Conservation (phyloP, 2,113 vertebrate genomes). For the Oryzias javanicus region DNA sequence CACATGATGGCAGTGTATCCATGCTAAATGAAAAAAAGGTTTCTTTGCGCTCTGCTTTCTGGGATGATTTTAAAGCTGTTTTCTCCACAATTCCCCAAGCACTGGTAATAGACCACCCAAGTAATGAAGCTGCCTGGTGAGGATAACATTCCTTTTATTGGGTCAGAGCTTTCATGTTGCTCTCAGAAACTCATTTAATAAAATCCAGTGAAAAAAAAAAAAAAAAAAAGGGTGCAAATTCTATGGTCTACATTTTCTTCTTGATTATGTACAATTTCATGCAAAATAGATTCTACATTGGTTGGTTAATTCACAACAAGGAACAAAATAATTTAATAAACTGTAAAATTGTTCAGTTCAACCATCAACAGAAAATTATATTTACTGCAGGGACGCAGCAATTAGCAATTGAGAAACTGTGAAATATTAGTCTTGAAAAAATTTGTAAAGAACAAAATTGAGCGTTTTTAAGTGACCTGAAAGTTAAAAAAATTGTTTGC, state of each 20-base stretch:
- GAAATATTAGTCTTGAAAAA: too few relatives aligned
- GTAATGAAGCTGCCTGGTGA: slow-evolving; percentile 6
- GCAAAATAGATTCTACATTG: neutral
- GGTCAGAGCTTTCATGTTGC: slow-evolving; percentile 2
- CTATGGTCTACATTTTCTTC: neutral
- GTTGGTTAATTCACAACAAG: neutral
- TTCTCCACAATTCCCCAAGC: neutral
- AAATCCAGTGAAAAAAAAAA: neutral
- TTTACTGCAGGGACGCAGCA: neutral
- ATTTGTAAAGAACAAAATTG: too few relatives aligned
- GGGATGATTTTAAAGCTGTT: neutral
- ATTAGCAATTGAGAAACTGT: too few relatives aligned
- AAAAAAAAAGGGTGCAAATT: too few relatives aligned
- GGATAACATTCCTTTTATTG: slow-evolving; percentile 12
- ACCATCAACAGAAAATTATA: neutral
- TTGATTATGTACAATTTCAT: neutral
- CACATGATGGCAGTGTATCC: slow-evolving; percentile 54
- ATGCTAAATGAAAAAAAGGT: slow-evolving; percentile 4
- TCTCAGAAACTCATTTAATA: neutral
- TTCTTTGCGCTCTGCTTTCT: neutral
- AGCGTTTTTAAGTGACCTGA: too few relatives aligned
- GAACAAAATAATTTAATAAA: neutral
- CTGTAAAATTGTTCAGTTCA: neutral
- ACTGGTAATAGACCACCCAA: neutral
- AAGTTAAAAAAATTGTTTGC: too few relatives aligned